phyloP scores from a whole-genome alignment of 1,140 invertebrate genomes.

The Apis dorsata region DNA sequence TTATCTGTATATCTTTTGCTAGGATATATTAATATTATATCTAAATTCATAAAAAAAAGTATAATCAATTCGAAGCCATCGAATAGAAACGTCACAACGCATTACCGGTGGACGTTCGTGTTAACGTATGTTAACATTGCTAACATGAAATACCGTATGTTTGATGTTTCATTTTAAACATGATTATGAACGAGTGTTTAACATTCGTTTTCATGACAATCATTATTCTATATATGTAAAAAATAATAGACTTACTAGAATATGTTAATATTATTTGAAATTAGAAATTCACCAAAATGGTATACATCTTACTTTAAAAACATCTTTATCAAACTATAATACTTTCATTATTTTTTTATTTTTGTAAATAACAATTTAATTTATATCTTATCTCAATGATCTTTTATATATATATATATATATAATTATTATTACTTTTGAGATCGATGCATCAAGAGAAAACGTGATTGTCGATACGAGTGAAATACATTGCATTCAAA shows the following conservation, averaged over 20 bases:
- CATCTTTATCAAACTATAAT: neutral
- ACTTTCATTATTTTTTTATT: slow-evolving; percentile 5
- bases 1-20: neutral
- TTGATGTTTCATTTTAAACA: neutral
- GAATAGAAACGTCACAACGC: slow-evolving; percentile 46
- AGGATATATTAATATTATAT: neutral
- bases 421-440: slow-evolving; percentile 49
- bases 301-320: neutral
- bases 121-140: slow-evolving; percentile 40
- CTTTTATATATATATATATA: neutral
- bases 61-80: slow-evolving; percentile 43
- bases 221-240: slow-evolving; percentile 15
- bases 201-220: slow-evolving; percentile 4
- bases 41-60: slow-evolving; percentile 22
- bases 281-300: neutral
- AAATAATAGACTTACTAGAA: slow-evolving; percentile 21
- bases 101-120: slow-evolving; percentile 24
- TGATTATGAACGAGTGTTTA: neutral
- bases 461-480: slow-evolving; percentile 48
- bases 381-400: slow-evolving; percentile 12
- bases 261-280: slow-evolving; percentile 23
- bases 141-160: slow-evolving; percentile 6
- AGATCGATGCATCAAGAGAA: slow-evolving; percentile 49
- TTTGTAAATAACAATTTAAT: neutral
- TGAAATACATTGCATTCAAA: slow-evolving; percentile 12